Base-by-base conservation (phyloP, 1,140 invertebrate genomes). In the Carposina sasakii region DNA sequence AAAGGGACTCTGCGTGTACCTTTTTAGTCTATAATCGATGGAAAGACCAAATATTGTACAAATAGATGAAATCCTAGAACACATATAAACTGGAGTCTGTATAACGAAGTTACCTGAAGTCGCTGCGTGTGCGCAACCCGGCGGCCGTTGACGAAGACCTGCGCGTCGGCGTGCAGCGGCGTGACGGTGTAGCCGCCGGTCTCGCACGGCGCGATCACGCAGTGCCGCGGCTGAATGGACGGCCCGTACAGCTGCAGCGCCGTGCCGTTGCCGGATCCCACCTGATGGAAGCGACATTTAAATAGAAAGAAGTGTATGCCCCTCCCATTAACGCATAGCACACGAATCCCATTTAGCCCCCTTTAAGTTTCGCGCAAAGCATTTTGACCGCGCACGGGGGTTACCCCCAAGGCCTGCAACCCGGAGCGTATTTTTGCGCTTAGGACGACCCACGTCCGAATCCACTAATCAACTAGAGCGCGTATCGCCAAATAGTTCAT, bases 91-190 rank as follows among this genome's bases (percentile, higher is more conserved):
- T 28, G 24, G 6, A 6, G 12, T 12, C 6, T 12, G 24, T 28
- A 6, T 28, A 5, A 28, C 24, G 24, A 28, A 6, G 24, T 28
- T 69, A 92, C 92, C 88, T 96, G 93, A 24, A 99, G 85, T 57
- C 97, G 93, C 2, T 96, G 97, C 1, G 96, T 96, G 74, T 98
- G 96, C 68, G 92, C 91, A 65, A 97, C 95, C 54, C 96, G 89
- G 67, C 96, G 94, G 31, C 94, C 94, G 76, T 98, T 97, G 41
- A 98, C 94, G 69, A 94, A 98, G 5, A 95, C 97, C 66, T 97
- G 94, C 2, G 96, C 94, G 71, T 98, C 96, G 15, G 94, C 88
- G 67, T 93, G 95, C 66, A 95, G 91, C 19, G 97, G 96, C n/a
- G 96, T 98, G 1, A 98, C 90, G 0, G 94, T 96, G 34, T 97